Conservation (phyloP, 2,888 invertebrate species). For the Amaurobius ferox region DNA sequence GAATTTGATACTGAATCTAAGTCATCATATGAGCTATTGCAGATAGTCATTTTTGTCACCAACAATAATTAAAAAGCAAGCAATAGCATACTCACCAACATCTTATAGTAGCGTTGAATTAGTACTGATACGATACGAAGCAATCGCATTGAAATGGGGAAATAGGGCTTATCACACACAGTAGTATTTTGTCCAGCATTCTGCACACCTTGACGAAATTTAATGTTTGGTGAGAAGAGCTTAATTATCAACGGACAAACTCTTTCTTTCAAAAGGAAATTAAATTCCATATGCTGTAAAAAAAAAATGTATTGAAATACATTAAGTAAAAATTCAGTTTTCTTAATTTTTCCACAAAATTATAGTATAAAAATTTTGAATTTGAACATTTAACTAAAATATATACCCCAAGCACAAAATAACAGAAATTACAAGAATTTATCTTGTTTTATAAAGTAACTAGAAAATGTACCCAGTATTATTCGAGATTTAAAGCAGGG, state of each 20-base stretch:
- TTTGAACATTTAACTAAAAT: too few relatives aligned
- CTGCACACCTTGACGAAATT: conserved; percentile 83
- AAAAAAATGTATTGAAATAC: conserved; percentile 2
- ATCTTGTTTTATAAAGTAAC: too few relatives aligned
- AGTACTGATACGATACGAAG: conserved; percentile 94
- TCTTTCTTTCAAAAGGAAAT: conserved; percentile 94
- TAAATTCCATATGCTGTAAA: conserved; percentile 91
- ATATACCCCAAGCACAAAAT: too few relatives aligned
- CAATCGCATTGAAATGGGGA: conserved; percentile 96
- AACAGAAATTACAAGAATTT: too few relatives aligned
- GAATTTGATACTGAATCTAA: too few relatives aligned
- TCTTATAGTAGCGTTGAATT: conserved; percentile 92
- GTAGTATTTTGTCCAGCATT: conserved; percentile 78
- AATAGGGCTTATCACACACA: conserved; percentile 91
- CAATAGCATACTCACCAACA: conserved; percentile 83
- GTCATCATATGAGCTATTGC: too few relatives aligned
- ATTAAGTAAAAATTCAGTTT: too few relatives aligned
- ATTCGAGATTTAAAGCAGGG: too few relatives aligned
- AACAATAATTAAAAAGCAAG: not conserved
- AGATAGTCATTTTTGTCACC: not conserved
- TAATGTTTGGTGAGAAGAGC: conserved; percentile 98
- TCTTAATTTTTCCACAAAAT: too few relatives aligned
- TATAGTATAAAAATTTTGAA: too few relatives aligned
- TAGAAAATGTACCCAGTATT: too few relatives aligned
- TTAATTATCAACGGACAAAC: conserved; percentile 99